phyloP scores from a whole-genome alignment of 2,888 invertebrate genomes.

The Apamea epomidion region DNA sequence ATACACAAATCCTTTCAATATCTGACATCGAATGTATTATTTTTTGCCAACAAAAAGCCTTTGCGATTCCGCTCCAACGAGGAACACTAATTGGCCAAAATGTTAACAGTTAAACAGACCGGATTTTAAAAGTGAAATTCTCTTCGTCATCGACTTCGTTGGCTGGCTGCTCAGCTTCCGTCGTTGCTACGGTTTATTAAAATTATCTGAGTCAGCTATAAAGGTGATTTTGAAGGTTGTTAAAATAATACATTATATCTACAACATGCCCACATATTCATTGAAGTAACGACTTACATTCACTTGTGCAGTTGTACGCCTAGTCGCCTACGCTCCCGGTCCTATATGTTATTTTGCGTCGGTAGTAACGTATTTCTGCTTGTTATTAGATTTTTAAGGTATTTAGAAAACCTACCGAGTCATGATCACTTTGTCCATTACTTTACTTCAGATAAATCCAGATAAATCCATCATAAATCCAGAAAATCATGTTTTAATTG shows the following conservation, averaged over 20 bases:
- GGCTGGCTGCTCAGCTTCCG: conserved; percentile 49
- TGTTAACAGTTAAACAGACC: conserved; percentile 51
- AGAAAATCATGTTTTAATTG: background rate
- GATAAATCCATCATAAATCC: background rate
- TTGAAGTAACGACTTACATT: conserved; percentile 29
- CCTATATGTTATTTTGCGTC: conserved; percentile 3
- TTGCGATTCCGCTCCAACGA: conserved; percentile 24
- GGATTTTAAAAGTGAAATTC: conserved; percentile 68
- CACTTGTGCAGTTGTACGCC: conserved; percentile 12
- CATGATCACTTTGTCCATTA: conserved; percentile 5
- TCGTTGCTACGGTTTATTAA: conserved; percentile 44
- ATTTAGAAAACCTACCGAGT: background rate
- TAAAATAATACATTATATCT: conserved; percentile 29
- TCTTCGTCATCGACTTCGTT: conserved; percentile 43
- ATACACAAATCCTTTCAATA: conserved; percentile 22
- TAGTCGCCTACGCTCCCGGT: background rate
- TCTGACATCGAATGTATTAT: conserved; percentile 5
- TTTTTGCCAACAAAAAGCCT: conserved; percentile 9
- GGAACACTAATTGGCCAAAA: conserved; percentile 39
- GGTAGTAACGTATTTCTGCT: background rate
- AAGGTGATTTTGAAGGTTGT: conserved; percentile 44
- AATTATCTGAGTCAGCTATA: conserved; percentile 65
- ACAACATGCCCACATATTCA: conserved; percentile 16
- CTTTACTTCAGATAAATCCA: background rate
- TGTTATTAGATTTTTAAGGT: background rate